Percentiles rank a stretch among this genome's conserved stretches.
Conservation (phyloP, 2,888 invertebrate genomes). For the Neelides folsomi region DNA sequence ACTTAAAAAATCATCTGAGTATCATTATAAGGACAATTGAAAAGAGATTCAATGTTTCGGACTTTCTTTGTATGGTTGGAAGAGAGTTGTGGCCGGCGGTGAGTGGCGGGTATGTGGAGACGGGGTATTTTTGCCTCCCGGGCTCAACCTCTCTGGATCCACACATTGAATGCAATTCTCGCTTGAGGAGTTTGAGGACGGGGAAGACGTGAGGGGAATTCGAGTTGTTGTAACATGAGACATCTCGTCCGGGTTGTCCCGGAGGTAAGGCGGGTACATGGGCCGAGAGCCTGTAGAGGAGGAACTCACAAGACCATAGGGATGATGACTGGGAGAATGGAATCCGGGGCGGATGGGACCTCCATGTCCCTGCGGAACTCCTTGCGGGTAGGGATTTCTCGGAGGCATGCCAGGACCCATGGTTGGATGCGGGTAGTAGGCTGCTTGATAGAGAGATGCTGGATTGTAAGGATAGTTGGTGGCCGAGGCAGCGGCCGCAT, state of each 20-base stretch:
- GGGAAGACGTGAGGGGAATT: constrained; percentile 30
- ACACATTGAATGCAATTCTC: constrained; percentile 31
- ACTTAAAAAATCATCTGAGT: too few species aligned
- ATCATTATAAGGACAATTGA: too few species aligned
- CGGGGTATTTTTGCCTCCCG: not conserved
- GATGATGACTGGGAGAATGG: constrained; percentile 31
- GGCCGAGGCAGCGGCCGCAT: constrained; percentile 60
- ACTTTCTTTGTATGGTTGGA: constrained; percentile 56
- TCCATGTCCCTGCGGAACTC: constrained; percentile 32
- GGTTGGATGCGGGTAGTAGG: constrained; percentile 29
- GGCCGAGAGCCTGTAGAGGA: constrained; percentile 13
- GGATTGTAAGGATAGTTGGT: constrained; percentile 44
- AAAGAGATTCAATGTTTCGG: constrained; percentile 1
- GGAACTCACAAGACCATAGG: constrained; percentile 15
- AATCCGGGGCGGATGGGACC: constrained; percentile 33
- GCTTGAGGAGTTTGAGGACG: constrained; percentile 27
- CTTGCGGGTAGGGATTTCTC: constrained; percentile 31
- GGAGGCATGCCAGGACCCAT: not conserved
- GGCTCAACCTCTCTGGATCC: constrained; percentile 23
- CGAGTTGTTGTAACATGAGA: constrained; percentile 5
- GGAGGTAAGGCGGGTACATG: constrained; percentile 16
- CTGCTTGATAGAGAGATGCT: constrained; percentile 31
- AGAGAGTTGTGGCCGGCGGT: constrained; percentile 47
- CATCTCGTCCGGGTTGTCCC: constrained; percentile 11
- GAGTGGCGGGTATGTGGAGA: constrained; percentile 15